Base-by-base conservation (phyloP, 2,888 invertebrate genomes). In the Automeris io region DNA sequence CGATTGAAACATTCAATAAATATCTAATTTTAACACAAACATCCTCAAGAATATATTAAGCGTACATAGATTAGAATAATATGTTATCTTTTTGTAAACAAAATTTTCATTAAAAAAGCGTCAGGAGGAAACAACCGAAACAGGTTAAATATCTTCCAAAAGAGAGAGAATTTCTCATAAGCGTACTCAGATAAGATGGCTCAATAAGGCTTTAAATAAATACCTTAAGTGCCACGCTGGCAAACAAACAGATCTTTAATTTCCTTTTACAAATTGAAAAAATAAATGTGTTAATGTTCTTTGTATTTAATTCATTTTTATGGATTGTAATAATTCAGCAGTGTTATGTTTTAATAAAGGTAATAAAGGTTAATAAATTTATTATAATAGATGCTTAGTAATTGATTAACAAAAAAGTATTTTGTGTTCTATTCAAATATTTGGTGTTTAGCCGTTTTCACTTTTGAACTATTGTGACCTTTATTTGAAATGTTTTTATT, bases 231-330 rank as follows among this genome's bases (percentile, higher is more conserved):
- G 60, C 54, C 54, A 43, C 50, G 47, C 54, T 49, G 50, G 50
- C 53, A 61, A 61, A 64, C 57, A 65, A 65, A 63, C 59, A 64
- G 57, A 46, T 50, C 46, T 57, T 67, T 70, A 70, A 72, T 71
- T 71, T 72, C 73, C 69, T 62, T 51, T 51, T 48, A 51, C 49
- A 66, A 65, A 71, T 66, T 65, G 59, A 70, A 70, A 67, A 61
- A 57, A 39, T 43, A 44, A 46, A 48, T 44, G 54, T 43, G 45
- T 41, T 32, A 25, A 41, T 45, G 42, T 43, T 29, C 39, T 47
- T 46, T 29, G 22, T 21, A n/a, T 34, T 26, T 29, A 18, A 21
- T 26, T 39, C 34, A 18, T 33, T 29, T 34, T 18, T 13, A 29
- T 37, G 13, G 9, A 21, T 31, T 31, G 31, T 29, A 25, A 25